phyloP scores from a whole-genome alignment of 2,888 invertebrate species.

The Tillus elongatus region DNA sequence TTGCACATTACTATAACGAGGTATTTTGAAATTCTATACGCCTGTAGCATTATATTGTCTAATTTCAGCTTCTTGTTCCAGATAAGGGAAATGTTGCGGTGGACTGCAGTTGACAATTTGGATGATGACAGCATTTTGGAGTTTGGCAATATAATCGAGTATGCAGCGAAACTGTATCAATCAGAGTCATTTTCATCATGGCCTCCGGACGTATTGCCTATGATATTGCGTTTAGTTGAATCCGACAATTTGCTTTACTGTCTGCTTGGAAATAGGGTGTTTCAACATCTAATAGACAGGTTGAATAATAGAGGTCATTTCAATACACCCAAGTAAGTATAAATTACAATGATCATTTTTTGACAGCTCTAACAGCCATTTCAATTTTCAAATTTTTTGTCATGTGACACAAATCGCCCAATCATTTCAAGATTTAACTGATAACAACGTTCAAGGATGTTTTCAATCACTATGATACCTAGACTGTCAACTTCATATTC shows the following conservation, averaged over 20 bases:
- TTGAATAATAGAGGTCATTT: constrained; percentile 41
- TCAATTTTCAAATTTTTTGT: too few relatives aligned
- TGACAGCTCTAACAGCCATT: too few relatives aligned
- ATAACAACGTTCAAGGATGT: too few relatives aligned
- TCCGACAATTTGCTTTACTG: constrained; percentile 44
- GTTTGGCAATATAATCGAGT: constrained; percentile 48
- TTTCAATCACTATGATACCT: too few relatives aligned
- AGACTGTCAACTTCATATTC: too few relatives aligned
- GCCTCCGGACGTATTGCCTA: constrained; percentile 44
- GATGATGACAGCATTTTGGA: constrained; percentile 43
- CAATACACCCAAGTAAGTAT: constrained; percentile 40
- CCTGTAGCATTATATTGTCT: constrained; percentile 8
- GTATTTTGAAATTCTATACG: too few relatives aligned
- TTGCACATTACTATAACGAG: too few relatives aligned
- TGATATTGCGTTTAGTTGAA: constrained; percentile 44
- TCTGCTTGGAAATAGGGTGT: constrained; percentile 47
- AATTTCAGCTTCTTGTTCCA: constrained; percentile 16
- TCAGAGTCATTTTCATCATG: constrained; percentile 40
- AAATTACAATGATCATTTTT: too few relatives aligned
- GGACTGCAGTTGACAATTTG: constrained; percentile 42
- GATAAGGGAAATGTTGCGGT: constrained; percentile 45
- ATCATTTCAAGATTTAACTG: too few relatives aligned
- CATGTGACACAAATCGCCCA: too few relatives aligned
- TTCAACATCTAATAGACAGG: constrained; percentile 50
- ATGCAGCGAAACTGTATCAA: constrained; percentile 44